Base-by-base conservation (phyloP, 2,797 vertebrate genomes). In the Acrossocheilus fasciatus region DNA sequence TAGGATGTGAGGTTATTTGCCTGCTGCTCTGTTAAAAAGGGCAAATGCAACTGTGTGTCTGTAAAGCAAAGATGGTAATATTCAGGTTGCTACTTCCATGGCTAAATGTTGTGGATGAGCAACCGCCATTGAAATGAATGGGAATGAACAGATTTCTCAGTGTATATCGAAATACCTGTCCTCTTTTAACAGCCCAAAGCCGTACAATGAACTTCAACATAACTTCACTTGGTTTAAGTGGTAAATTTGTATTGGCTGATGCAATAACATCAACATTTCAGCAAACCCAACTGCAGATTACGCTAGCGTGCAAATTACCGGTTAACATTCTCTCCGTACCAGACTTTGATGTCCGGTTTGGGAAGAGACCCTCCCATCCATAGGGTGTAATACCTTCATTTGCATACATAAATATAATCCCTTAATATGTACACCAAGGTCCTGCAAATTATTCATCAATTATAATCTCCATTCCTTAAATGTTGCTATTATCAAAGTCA, bases 311-410 rank as follows among this genome's bases (percentile, higher is more conserved):
- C 34, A 54, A 79, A 85, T 85, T 69, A 79, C 36, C 36, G 8
- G 64, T 47, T 85, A 79, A 81, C 23, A 12, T 72, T 79, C 36
- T 34, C 88, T 83, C 86, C 82, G 78, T 88, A 87, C 78, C 89
- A 86, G 81, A 88, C 94, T 95, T 95, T 95, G 93, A 95, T 95
- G 95, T 95, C 92, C 90, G 91, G 92, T 94, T 90, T 80, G 88
- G 88, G 91, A 91, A 93, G 92, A 90, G 90, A 90, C 89, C 69
- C 30, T 62, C 30, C 68, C 52, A 57, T 74, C 69, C 57, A 47
- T 89, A 83, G 91, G 91, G 92, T 92, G 86, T 92, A 94, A 94
- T 94, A 30, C 91, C 91, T 86, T 87, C 83, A 89, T 92, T 94
- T 93, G 64, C 36, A 90, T 78, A 89, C 75, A 90, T 90, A 92